Percentiles rank a stretch among this genome's conserved stretches.
phyloP scores from a whole-genome alignment of 2,888 invertebrate species.

The Phlogophora meticulosa region DNA sequence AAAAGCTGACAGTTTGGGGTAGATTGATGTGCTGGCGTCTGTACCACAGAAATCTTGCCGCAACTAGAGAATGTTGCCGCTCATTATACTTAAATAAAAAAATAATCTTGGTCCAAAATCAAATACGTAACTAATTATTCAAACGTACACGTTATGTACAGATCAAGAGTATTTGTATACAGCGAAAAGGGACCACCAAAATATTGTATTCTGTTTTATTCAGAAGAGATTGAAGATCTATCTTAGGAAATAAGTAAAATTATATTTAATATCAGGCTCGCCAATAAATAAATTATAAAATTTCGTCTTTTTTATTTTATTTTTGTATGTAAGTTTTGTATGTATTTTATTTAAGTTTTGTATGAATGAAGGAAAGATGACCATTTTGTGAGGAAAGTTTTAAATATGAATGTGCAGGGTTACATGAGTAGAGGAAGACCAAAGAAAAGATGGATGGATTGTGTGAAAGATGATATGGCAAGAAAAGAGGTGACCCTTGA shows the following conservation, averaged over 20 bases:
- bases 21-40: too few species aligned
- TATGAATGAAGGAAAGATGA: too few species aligned
- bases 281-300: slow-evolving; percentile 42
- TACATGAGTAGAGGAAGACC: too few species aligned
- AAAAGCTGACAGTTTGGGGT: too few species aligned
- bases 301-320: neutral
- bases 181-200: slow-evolving; percentile 7
- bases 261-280: slow-evolving; percentile 25
- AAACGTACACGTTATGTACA: neutral
- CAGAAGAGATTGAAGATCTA: neutral
- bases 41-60: neutral
- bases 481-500: too few species aligned
- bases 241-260: slow-evolving; percentile 23
- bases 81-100: too few species aligned
- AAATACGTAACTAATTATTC: neutral
- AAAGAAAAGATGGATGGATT: too few species aligned
- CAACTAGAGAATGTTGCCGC: neutral
- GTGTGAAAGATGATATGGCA: too few species aligned
- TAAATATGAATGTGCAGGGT: too few species aligned
- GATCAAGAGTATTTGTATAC: neutral
- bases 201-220: slow-evolving; percentile 6
- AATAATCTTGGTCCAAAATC: neutral
- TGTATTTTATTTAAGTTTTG: too few species aligned
- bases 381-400: too few species aligned
- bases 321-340: neutral